Evolutionary conservation across 2,888 invertebrate species (phyloP), one percentile per base, ranked within the genome.

Genomic region (Troides aeacus): DNA sequence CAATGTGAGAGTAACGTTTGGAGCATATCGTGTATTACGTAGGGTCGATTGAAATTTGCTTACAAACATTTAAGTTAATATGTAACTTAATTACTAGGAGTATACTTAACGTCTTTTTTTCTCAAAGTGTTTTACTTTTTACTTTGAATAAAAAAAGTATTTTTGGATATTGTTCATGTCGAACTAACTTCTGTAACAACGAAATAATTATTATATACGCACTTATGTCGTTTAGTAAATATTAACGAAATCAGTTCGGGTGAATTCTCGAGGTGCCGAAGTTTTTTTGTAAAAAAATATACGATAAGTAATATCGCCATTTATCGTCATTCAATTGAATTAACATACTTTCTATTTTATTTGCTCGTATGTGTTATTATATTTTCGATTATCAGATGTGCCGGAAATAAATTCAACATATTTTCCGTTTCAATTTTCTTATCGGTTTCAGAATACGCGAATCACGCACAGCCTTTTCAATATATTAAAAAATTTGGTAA

Each of bases 151-250:
- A 75, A 71, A 64, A 46, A 30, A 30, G 30, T 76, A 73, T 74
- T 71, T 70, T 71, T 76, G 77, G 70, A 69, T 72, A 72, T 73
- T 58, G 74, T 71, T 72, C 61, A 67, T 73, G 72, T 64, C 71
- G 70, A 71, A 74, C 2, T 21, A 59, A 42, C 72, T 70, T 77
- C 75, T 76, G 74, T 80, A 75, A 85, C 86, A 87, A 86, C 86
- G 86, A 87, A 78, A 73, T 72, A 23, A 66, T 60, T 60, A 63
- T 58, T 63, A 58, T 5, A 71, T 66, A 68, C 53, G 63, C 61
- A 70, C 64, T 53, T 66, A 66, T 60, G 67, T 63, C 8, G 18
- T 12, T 46, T 46, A 46, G 46, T 46, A 12, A 46, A 46, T 46
- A 46, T 12, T 42, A 15, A 15, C 12, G 15, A 46, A 46, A 15